phyloP scores from a whole-genome alignment of 2,888 invertebrate species.

The Acanthopleura granulata region DNA sequence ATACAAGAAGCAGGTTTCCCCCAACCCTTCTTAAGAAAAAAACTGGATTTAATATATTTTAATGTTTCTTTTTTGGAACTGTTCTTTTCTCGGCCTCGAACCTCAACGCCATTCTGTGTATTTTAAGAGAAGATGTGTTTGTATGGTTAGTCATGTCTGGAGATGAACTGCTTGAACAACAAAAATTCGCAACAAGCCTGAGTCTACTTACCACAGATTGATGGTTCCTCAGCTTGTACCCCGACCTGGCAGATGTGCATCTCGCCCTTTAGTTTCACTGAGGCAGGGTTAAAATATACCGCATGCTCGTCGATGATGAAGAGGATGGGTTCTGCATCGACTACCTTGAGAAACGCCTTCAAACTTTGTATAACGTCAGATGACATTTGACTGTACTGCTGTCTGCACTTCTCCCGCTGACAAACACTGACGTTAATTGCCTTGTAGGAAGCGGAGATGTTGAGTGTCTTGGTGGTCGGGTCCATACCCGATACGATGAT shows the following conservation, averaged over 20 bases:
- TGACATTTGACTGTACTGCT: neutral
- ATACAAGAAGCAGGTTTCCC: too few species aligned
- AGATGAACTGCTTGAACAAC: too few species aligned
- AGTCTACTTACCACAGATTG: too few species aligned
- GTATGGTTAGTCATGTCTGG: too few species aligned
- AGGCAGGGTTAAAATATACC: neutral
- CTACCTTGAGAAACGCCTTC: neutral
- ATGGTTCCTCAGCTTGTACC: too few species aligned
- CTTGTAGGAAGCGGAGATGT: neutral
- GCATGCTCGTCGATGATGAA: neutral
- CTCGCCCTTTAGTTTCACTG: neutral
- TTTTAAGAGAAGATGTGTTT: too few species aligned
- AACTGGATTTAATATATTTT: too few species aligned
- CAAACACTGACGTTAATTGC: neutral
- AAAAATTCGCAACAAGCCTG: too few species aligned
- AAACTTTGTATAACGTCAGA: neutral
- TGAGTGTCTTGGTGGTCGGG: neutral
- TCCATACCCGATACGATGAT: neutral
- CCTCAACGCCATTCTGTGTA: too few species aligned
- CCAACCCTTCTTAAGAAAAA: too few species aligned
- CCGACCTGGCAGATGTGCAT: neutral
- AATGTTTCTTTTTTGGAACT: too few species aligned
- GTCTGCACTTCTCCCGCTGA: neutral
- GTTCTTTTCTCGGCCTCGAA: too few species aligned
- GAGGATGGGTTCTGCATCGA: neutral